phyloP scores from a whole-genome alignment of 2,113 vertebrate species.

The Lepisosteus oculatus region DNA sequence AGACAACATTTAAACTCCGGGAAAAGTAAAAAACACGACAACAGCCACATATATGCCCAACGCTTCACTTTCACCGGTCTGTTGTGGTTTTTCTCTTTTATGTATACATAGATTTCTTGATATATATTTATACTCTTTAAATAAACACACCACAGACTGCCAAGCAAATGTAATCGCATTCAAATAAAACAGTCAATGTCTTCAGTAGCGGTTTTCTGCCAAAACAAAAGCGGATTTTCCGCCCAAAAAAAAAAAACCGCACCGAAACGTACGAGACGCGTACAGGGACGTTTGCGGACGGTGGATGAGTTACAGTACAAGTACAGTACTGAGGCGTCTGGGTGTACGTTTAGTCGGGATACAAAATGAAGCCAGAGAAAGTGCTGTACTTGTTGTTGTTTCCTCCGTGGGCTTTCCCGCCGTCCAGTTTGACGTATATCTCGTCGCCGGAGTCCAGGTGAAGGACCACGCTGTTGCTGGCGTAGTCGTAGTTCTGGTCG shows the following conservation, averaged over 20 bases:
- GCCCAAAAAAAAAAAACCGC: too few species aligned
- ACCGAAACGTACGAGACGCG: neutral
- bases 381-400: slow-evolving; percentile 98
- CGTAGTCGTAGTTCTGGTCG: slow-evolving; percentile 93
- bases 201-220: neutral
- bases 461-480: slow-evolving; percentile 91
- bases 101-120: slow-evolving; percentile 20
- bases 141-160: slow-evolving; percentile 19
- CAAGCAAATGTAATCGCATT: slow-evolving; percentile 16
- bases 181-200: slow-evolving; percentile 18
- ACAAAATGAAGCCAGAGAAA: slow-evolving; percentile 92
- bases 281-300: neutral
- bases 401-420: slow-evolving; percentile 89
- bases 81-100: slow-evolving; percentile 12
- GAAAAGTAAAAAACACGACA: neutral
- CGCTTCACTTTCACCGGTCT: neutral
- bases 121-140: slow-evolving; percentile 2
- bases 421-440: slow-evolving; percentile 90
- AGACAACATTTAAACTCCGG: slow-evolving; percentile 18
- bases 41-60: neutral
- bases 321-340: neutral
- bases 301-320: neutral
- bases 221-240: neutral
- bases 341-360: slow-evolving; percentile 73
- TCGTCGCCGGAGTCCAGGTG: slow-evolving; percentile 91